phyloP scores from a whole-genome alignment of 2,888 invertebrate genomes.

The Aromia moschata region DNA sequence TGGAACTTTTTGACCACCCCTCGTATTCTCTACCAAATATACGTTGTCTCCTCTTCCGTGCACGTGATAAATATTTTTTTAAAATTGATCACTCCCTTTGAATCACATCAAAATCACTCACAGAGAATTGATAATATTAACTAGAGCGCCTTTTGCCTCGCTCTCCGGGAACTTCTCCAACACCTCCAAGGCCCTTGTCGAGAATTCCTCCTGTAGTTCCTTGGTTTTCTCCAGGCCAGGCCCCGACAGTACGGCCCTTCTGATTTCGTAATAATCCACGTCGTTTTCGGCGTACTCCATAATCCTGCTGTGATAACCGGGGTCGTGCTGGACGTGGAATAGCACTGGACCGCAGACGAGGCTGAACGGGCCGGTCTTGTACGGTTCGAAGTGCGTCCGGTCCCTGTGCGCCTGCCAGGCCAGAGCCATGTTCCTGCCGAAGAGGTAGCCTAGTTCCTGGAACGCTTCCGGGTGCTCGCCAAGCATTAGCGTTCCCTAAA shows the following conservation, averaged over 20 bases:
- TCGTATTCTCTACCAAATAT: no score
- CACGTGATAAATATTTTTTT: no score
- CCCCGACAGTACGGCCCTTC: conserved; percentile 62
- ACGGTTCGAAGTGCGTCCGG: conserved; percentile 69
- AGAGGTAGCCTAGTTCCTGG: conserved; percentile 82
- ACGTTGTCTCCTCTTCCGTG: no score
- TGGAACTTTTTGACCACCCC: no score
- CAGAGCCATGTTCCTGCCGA: conserved; percentile 87
- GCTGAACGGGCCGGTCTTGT: conserved; percentile 67
- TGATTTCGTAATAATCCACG: conserved; percentile 69
- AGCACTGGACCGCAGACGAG: conserved; percentile 84
- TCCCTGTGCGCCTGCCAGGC: conserved; percentile 83
- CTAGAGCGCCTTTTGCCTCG: conserved; percentile 82
- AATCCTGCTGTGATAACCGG: conserved; percentile 72
- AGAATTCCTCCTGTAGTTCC: conserved; percentile 76
- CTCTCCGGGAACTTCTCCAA: conserved; percentile 78
- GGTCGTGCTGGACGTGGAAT: conserved; percentile 79
- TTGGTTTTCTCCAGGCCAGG: conserved; percentile 78
- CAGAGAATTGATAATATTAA: conserved; percentile 83
- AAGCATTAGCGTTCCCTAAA: conserved; percentile 74
- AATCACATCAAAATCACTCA: no score
- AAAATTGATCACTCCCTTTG: no score
- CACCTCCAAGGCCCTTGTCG: conserved; percentile 75
- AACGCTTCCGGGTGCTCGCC: conserved; percentile 78
- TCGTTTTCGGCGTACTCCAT: conserved; percentile 69